Evolutionary conservation across 2,888 invertebrate species (phyloP), one percentile per base, ranked within the genome.

Genomic region (Chrysolina oricalcia): DNA sequence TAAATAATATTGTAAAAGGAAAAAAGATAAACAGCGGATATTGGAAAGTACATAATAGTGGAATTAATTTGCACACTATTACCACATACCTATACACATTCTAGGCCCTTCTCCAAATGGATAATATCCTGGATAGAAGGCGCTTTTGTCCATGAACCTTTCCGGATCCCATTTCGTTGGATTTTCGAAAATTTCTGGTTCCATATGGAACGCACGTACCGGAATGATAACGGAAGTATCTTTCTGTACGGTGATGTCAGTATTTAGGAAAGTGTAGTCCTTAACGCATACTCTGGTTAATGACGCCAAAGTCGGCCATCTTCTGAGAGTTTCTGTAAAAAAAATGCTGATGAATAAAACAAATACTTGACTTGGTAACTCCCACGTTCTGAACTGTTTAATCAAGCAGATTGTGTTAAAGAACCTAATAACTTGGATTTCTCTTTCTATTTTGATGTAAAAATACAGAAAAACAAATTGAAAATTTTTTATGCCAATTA

Each of bases 141-240:
- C 85, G 43, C 84, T 84, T 70, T 87, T 87, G 0, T 85, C 82
- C 0, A 75, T 83, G 80, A 89, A 89, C 62, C 88, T 79, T 35
- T 89, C 88, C 0, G 89, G 89, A 77, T 89, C 85, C 76, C 88
- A 89, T 73, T 83, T 84, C 35, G 86, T 81, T 0, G 89, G 89
- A 63, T 89, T 84, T 0, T 87, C 86, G 75, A 82, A 89, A 79
- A 83, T 83, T 15, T 87, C 82, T 6, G 84, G 81, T 74, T 89
- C 87, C 21, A 81, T 81, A 62, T 89, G 89, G 11, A 89, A 59
- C 0, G 83, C 85, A 17, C 82, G 76, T 0, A 85, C 74, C 0
- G 88, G 86, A 43, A 89, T 82, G 2, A 84, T 48, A 0, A 89
- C 81, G 0, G 76, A 73, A 2, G 81, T 84, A 0, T 87, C 88